phyloP scores from a whole-genome alignment of 2,888 invertebrate genomes.

The Aleiodes alternator region DNA sequence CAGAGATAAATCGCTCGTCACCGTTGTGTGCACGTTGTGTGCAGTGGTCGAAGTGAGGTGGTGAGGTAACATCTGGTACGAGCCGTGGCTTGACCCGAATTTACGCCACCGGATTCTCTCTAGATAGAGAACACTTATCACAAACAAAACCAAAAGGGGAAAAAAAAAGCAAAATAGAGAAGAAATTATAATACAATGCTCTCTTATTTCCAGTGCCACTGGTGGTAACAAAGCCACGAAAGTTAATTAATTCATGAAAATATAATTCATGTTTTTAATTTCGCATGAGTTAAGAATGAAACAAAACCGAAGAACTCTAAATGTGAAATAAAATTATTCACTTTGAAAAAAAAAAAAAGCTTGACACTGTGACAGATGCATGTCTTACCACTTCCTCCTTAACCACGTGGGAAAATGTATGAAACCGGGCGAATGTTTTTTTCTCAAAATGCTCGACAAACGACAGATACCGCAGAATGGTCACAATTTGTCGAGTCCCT shows the following conservation, averaged over 20 bases:
- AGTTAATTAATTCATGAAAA: conserved; percentile 12
- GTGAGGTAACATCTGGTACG: conserved; percentile 30
- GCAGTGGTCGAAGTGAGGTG: conserved; percentile 15
- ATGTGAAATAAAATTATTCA: no score
- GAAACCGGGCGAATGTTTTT: conserved; percentile 10
- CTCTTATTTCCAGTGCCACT: conserved; percentile 2
- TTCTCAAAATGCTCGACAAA: conserved; percentile 17
- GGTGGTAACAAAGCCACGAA: not conserved
- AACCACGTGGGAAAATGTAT: conserved; percentile 13
- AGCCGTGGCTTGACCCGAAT: conserved; percentile 31
- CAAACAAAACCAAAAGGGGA: not conserved
- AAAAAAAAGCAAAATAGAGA: conserved; percentile 1
- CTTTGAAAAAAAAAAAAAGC: no score
- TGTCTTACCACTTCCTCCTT: conserved; percentile 17
- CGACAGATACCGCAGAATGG: conserved; percentile 16
- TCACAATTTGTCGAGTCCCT: conserved; percentile 11
- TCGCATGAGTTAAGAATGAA: no score
- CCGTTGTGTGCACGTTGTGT: not conserved
- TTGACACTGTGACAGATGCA: not conserved
- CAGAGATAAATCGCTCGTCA: conserved; percentile 6
- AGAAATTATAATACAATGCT: conserved; percentile 16
- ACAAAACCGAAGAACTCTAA: no score
- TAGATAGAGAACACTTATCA: conserved; percentile 14
- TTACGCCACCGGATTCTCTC: conserved; percentile 3
- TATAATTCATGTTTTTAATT: not conserved